Evolutionary conservation across 2,113 vertebrate genomes (phyloP).

Genomic region (Deroptyus accipitrinus): DNA sequence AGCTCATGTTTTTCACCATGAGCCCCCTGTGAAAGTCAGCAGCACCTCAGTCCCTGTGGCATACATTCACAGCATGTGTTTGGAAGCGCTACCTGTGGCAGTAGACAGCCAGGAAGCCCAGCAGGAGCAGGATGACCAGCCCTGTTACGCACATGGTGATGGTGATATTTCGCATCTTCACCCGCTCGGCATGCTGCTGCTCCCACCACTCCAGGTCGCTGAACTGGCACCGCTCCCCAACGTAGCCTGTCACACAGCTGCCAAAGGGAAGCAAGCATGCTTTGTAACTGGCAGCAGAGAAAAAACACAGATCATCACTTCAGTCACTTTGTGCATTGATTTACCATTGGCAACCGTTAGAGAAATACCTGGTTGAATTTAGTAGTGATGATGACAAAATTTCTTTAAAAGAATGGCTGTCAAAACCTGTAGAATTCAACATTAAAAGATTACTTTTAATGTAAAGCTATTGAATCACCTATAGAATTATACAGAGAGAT

Average conservation of each 20-base stretch:
- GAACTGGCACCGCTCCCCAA: slow-evolving; percentile 90
- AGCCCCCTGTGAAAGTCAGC: background rate
- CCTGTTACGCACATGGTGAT: slow-evolving; percentile 63
- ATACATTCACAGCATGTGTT: fast-evolving
- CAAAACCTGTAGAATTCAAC: background rate
- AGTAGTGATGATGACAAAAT: background rate
- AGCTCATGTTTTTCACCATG: fast-evolving
- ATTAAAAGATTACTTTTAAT: background rate
- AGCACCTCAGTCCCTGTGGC: fast-evolving
- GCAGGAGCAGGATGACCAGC: slow-evolving; percentile 77
- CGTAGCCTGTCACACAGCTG: slow-evolving; percentile 84
- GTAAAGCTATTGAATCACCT: background rate
- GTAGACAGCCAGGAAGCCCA: slow-evolving; percentile 72
- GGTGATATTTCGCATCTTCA: slow-evolving; percentile 74
- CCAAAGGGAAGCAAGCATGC: background rate
- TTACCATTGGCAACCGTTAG: fast-evolving
- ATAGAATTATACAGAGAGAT: background rate
- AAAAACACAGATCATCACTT: background rate
- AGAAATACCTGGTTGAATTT: background rate
- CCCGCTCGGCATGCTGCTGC: slow-evolving; percentile 71
- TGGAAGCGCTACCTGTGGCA: slow-evolving; percentile 78
- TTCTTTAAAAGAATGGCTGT: background rate
- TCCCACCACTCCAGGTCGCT: slow-evolving; percentile 90
- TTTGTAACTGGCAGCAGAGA: fast-evolving
- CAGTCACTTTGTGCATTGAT: fast-evolving